Evolutionary conservation across 2,888 invertebrate species (phyloP).

Genomic region (Stomorhina lunata): DNA sequence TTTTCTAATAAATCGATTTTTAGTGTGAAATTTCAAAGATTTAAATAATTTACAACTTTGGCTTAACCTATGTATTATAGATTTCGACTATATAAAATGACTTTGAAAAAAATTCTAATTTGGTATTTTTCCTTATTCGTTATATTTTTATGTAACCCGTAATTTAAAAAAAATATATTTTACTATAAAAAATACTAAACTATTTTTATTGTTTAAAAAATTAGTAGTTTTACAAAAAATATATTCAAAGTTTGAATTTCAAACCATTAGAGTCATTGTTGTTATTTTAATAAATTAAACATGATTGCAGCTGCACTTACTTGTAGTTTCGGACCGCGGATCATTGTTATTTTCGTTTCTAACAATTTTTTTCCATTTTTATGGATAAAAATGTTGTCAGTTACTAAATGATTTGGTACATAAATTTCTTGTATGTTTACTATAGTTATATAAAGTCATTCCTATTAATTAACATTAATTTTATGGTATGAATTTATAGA

Average conservation of each 20-base stretch:
- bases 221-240: constrained; percentile 26
- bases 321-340: background rate
- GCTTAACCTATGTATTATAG: too few relatives aligned
- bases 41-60: too few relatives aligned
- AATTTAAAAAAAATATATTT: background rate
- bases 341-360: constrained; percentile 10
- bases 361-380: background rate
- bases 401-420: too few relatives aligned
- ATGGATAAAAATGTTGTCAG: background rate
- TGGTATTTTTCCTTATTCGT: too few relatives aligned
- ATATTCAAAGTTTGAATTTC: too few relatives aligned
- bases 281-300: constrained; percentile 59
- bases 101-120: too few relatives aligned
- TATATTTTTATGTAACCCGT: too few relatives aligned
- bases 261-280: constrained; percentile 42
- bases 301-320: constrained; percentile 58
- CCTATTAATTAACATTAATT: constrained; percentile 44
- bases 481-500: constrained; percentile 18
- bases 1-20: too few relatives aligned
- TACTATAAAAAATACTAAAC: background rate
- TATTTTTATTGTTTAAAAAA: constrained; percentile 18
- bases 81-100: too few relatives aligned
- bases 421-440: constrained; percentile 1
- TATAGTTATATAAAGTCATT: background rate
- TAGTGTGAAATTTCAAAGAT: too few relatives aligned